Evolutionary conservation across 2,888 invertebrate genomes (phyloP), one percentile per base, ranked within the genome.

Genomic region (Acanthoscelides obtectus): DNA sequence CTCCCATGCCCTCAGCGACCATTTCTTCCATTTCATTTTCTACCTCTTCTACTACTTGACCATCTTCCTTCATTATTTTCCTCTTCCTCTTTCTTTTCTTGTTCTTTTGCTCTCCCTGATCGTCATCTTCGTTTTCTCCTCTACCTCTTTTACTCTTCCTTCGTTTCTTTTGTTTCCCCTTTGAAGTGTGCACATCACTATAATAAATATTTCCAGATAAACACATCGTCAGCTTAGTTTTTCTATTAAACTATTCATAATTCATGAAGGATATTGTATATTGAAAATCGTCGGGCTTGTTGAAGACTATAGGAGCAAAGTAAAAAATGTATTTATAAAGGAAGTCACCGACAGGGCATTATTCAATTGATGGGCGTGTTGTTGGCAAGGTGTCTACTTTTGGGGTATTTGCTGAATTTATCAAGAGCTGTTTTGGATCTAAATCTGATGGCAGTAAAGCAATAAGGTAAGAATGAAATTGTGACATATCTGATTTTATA

Each of bases 21-120:
- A 69, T 75, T 69, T 75, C 77, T 22, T 21, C 75, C 67, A 79
- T 75, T 67, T 77, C 77, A n/a, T 76, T 73, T 64, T 77, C 76
- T 22, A 73, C 67, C 64, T 72, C 69, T 12, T 71, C 72, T 20
- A 64, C 20, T 67, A 20, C 22, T 22, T 67, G 22, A 22, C 22
- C 22, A 22, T 67, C 67, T 17, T 67, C 63, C 64, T 69, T 63
- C 19, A 21, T 64, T 20, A 22, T 45, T 17, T 69, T 69, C 22
- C 64, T 72, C 22, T 69, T 75, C 74, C 69, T 75, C 72, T 2
- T 72, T 72, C 19, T 68, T 22, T 45, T 70, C 22, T 71, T 73
- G 72, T 74, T 25, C n/a, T 64, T 20, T 65, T 70, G 27, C 25
- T 6, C 25, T 3, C 27, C 25, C 27, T 72, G 22, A 66, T 20